Evolutionary conservation across 37 sponge, comb jelly and placozoan species (phyloP).

Genomic region (Cliona cf. orientalis): DNA sequence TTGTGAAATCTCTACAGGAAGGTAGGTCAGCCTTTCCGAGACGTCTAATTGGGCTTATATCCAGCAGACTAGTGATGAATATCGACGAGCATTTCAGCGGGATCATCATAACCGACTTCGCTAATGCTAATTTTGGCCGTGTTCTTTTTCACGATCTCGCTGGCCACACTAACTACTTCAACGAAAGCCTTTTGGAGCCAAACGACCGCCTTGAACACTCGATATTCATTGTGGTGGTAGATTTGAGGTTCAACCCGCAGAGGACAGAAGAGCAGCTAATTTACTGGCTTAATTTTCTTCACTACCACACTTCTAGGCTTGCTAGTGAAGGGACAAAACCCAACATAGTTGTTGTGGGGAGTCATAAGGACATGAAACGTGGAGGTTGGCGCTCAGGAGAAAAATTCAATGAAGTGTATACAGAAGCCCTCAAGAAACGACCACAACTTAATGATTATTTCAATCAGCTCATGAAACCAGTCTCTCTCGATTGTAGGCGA

Average conservation of each 20-base stretch:
- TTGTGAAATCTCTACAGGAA: slow-evolving; percentile 21
- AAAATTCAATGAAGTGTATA: background rate
- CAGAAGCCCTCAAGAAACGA: background rate
- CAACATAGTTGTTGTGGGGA: slow-evolving; percentile 23
- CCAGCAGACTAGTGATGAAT: background rate
- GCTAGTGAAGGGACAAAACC: background rate
- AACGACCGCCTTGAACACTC: background rate
- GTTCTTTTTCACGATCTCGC: slow-evolving; percentile 30
- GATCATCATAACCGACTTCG: slow-evolving; percentile 22
- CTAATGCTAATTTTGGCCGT: background rate
- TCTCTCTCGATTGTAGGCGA: background rate
- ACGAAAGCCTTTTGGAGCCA: background rate
- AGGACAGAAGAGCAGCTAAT: background rate
- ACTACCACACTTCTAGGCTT: slow-evolving; percentile 4
- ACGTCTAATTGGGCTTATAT: background rate
- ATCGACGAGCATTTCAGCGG: slow-evolving; percentile 14
- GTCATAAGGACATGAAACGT: background rate
- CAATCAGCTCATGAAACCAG: background rate
- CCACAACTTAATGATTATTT: background rate
- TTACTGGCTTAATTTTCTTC: slow-evolving; percentile 32
- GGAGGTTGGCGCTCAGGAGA: background rate
- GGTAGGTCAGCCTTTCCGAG: no score
- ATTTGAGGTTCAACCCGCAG: background rate
- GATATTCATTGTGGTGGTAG: slow-evolving; percentile 28
- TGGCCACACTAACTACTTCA: background rate